A percentile compares a stretch with the other conserved stretches of the same genome.
phyloP scores from a whole-genome alignment of 64 coral and sea anemone genomes.

The Montipora foliosa region DNA sequence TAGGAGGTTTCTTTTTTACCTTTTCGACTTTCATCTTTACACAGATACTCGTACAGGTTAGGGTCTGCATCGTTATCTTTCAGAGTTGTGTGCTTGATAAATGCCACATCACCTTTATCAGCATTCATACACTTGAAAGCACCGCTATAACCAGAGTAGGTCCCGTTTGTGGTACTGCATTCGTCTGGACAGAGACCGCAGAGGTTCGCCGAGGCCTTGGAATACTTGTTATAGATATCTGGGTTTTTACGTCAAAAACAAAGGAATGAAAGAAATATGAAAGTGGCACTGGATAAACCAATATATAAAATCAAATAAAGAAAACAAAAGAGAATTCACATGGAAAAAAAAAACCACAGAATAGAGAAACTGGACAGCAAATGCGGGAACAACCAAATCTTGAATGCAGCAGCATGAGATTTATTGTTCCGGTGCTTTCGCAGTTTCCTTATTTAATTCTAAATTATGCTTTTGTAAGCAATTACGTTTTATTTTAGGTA shows the following conservation, averaged over 20 bases:
- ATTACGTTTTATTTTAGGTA: too few relatives aligned
- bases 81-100: constrained; percentile 74
- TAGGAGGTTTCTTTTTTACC: constrained; percentile 5
- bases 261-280: too few relatives aligned
- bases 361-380: too few relatives aligned
- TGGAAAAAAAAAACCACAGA: too few relatives aligned
- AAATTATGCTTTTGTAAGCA: too few relatives aligned
- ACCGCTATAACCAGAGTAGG: constrained; percentile 44
- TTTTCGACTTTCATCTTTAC: neutral
- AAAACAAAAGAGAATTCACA: too few relatives aligned
- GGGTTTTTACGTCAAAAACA: neutral
- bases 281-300: too few relatives aligned
- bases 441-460: too few relatives aligned
- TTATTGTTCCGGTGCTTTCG: too few relatives aligned
- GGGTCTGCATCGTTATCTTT: neutral
- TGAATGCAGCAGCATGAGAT: too few relatives aligned
- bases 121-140: constrained; percentile 68
- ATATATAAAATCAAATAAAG: too few relatives aligned
- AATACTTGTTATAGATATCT: neutral
- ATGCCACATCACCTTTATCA: constrained; percentile 59
- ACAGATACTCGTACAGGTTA: constrained; percentile 56
- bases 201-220: constrained; percentile 4
- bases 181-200: constrained; percentile 40
- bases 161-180: neutral
- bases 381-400: too few relatives aligned